Percentiles rank a stretch among this genome's conserved stretches.
Conservation (phyloP, 2,888 invertebrate species). For the Prostheceraeus crozeri region DNA sequence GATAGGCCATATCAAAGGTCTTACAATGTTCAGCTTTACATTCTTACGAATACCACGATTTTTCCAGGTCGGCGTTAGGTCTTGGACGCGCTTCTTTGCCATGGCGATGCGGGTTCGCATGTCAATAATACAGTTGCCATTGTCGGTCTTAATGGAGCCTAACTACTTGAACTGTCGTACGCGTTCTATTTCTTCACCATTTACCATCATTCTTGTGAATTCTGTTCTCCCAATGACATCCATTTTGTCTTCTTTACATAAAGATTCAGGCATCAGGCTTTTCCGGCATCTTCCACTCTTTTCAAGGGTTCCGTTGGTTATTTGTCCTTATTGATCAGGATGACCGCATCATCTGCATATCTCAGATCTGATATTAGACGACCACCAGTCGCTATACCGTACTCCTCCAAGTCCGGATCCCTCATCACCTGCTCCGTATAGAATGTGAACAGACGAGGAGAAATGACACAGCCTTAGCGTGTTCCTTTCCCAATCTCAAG, state of each 20-base stretch:
- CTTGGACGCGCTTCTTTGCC: slow-evolving; percentile 12
- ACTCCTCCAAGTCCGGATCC: no score
- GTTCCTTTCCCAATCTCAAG: no score
- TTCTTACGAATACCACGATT: slow-evolving; percentile 5
- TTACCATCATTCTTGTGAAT: neutral
- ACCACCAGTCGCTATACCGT: no score
- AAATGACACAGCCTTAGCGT: no score
- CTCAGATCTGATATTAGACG: no score
- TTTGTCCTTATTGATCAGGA: no score
- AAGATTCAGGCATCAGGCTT: no score
- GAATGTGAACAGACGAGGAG: no score
- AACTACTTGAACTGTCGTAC: slow-evolving; percentile 2
- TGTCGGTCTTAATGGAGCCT: neutral
- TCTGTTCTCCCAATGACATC: neutral
- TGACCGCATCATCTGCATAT: no score
- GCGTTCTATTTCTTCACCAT: slow-evolving; percentile 7
- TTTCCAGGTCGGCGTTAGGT: neutral
- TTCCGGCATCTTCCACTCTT: no score
- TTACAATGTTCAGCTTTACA: slow-evolving; percentile 15
- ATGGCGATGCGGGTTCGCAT: slow-evolving; percentile 1
- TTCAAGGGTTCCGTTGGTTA: no score
- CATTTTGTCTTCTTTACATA: slow-evolving; percentile 7
- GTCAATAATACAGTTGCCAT: slow-evolving; percentile 11
- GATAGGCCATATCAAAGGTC: slow-evolving; percentile 11
- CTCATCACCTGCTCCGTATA: no score